These are phyloP conservation scores for Orchesella cincta DNA, from an alignment of 1,140 invertebrate species.

Conservation along the genomic window DNA sequence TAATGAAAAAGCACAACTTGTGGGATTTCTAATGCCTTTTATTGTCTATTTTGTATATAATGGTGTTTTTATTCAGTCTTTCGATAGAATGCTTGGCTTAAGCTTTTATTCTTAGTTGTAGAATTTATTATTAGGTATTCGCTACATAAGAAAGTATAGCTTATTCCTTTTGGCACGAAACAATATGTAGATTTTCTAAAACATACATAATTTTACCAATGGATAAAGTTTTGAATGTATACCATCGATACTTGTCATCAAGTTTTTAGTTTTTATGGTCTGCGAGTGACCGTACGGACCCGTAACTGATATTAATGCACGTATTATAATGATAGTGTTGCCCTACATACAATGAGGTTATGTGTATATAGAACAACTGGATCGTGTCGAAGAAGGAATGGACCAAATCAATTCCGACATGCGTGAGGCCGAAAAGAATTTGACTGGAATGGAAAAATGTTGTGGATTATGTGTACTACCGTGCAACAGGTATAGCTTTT, in stretches of 20 bases:
- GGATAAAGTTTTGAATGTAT: no score
- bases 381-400: slow-evolving; percentile 99
- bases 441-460: slow-evolving; percentile 99
- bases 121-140: no score
- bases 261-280: background rate
- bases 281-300: background rate
- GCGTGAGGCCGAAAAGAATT: slow-evolving; percentile 98
- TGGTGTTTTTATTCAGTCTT: background rate
- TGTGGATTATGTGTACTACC: slow-evolving; percentile 96
- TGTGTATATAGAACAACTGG: slow-evolving; percentile 91
- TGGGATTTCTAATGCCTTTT: no score
- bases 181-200: no score
- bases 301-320: background rate
- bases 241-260: background rate
- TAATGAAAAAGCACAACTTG: no score
- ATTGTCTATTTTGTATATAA: background rate
- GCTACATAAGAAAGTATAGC: no score
- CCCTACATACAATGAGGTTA: slow-evolving; percentile 21
- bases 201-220: no score
- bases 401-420: slow-evolving; percentile 99
- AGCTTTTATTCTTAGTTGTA: no score
- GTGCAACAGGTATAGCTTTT: slow-evolving; percentile 87
- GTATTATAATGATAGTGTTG: background rate
- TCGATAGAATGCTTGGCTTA: no score
- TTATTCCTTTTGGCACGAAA: no score